Percentiles rank a stretch among this genome's conserved stretches.
These are phyloP conservation scores for Hippoglossus hippoglossus DNA, from an alignment of 2,797 vertebrate genomes.

Conservation along the genomic window DNA sequence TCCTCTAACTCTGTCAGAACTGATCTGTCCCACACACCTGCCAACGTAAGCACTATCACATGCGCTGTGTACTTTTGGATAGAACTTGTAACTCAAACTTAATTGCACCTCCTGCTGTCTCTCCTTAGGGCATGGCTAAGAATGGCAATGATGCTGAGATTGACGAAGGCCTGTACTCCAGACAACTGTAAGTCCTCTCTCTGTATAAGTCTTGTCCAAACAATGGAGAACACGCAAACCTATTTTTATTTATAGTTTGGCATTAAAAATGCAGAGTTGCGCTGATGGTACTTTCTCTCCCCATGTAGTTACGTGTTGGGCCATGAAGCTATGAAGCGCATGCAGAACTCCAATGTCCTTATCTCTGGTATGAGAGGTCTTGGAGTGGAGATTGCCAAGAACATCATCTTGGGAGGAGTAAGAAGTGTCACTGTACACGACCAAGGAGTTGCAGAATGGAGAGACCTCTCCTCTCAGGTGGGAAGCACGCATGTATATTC, in stretches of 20 bases:
- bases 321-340: constrained; percentile 95
- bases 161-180: constrained; percentile 96
- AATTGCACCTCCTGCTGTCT: constrained; percentile 21
- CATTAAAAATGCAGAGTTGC: background rate
- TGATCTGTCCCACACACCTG: constrained; percentile 89
- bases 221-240: background rate
- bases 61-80: background rate
- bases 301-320: constrained; percentile 91
- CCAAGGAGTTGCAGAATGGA: constrained; percentile 89
- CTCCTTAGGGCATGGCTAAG: constrained; percentile 94
- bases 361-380: constrained; percentile 92
- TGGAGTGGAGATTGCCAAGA: constrained; percentile 95
- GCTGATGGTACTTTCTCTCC: constrained; percentile 1
- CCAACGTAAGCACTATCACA: constrained; percentile 87
- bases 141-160: constrained; percentile 97
- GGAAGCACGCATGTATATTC: background rate
- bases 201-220: background rate
- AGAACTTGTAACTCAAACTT: constrained; percentile 5
- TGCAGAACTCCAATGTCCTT: constrained; percentile 92
- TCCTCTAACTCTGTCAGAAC: constrained; percentile 92
- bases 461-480: constrained; percentile 94
- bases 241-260: background rate
- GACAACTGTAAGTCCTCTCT: constrained; percentile 91
- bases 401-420: constrained; percentile 92
- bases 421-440: constrained; percentile 93